Base-by-base conservation (phyloP, 2,113 vertebrate species). In the Cichladusa arquata region DNA sequence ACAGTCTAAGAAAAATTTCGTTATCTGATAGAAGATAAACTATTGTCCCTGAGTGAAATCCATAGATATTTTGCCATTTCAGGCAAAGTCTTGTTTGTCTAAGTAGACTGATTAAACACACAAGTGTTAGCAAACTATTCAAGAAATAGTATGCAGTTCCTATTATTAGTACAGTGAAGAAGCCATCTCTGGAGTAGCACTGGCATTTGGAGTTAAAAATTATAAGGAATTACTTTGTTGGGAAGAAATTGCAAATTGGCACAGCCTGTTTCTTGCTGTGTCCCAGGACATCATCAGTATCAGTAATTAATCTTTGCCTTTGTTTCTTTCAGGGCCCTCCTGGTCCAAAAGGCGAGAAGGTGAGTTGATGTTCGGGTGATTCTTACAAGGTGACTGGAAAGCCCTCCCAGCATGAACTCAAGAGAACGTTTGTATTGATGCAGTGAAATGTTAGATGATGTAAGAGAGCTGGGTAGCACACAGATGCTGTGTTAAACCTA, bases 301-400 rank as follows among this genome's bases (percentile, higher is more conserved):
- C 26, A 58, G 15, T 84, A 71, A 96, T 13, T 83, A 53, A 54
- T 88, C 9, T 67, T 53, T 94, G 74, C 88, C 78, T 74, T 65
- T 96, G 14, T 97, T 96, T 96, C 92, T 97, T 90, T 76, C 92
- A 99, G 99, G 99, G 99, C 47, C 97, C 98, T 96, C 98, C 99
- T 81, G 99, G 99, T 98, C 98, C 97, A 70, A 98, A 99, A 98
- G 99, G 99, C 92, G 99, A 99, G 88, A 99, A 99, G 99, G 99
- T 99, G 97, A 99, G 98, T 98, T 81, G 93, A 88, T n/a, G 19
- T 53, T 74, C 25, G 8, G 73, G 73, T 94, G 78, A 45, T 53
- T 44, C 66, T 85, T 44, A 57, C 26, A 77, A 90, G 85, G 58
- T 93, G 83, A 81, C 86, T 14, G 85, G 88, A 95, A 88, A 97